A percentile compares a stretch with the other conserved stretches of the same genome.
phyloP scores from a whole-genome alignment of 2,797 vertebrate species.

The Pseudomugil tenellus region DNA sequence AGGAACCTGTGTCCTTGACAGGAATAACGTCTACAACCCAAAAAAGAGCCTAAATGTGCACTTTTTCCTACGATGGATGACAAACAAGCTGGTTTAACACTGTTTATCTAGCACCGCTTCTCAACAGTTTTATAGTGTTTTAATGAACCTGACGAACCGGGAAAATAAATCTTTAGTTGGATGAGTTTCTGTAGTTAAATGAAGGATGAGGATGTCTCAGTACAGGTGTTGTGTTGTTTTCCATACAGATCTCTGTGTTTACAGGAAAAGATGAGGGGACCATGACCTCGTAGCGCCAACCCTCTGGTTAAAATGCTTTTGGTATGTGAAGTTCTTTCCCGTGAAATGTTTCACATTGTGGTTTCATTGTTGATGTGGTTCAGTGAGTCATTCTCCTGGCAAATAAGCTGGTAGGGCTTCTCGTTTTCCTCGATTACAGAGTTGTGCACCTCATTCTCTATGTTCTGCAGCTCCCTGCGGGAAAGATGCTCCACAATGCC shows the following conservation, averaged over 20 bases:
- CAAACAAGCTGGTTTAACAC: slow-evolving; percentile 26
- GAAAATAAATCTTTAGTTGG: too few species aligned
- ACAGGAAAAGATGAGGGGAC: neutral
- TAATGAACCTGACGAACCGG: neutral
- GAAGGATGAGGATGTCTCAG: too few species aligned
- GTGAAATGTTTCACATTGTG: slow-evolving; percentile 79
- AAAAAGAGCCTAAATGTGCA: slow-evolving; percentile 9
- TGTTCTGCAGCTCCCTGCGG: slow-evolving; percentile 86
- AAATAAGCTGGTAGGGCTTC: slow-evolving; percentile 88
- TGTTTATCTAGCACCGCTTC: slow-evolving; percentile 14
- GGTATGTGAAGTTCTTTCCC: neutral
- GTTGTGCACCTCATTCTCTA: slow-evolving; percentile 86
- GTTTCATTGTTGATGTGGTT: slow-evolving; percentile 87
- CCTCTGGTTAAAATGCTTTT: slow-evolving; percentile 22
- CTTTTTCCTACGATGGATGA: neutral
- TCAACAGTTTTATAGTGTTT: slow-evolving; percentile 2
- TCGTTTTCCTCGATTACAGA: slow-evolving; percentile 87
- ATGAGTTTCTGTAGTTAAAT: too few species aligned
- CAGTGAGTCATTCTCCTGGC: slow-evolving; percentile 83
- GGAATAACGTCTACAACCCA: too few species aligned
- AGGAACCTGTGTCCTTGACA: too few species aligned
- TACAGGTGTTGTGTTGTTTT: slow-evolving; percentile 11
- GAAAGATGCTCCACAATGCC: slow-evolving; percentile 94
- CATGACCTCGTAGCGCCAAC: neutral
- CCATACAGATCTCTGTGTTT: slow-evolving; percentile 11